phyloP scores from a whole-genome alignment of 2,888 invertebrate species.

The Scotopteryx bipunctaria region DNA sequence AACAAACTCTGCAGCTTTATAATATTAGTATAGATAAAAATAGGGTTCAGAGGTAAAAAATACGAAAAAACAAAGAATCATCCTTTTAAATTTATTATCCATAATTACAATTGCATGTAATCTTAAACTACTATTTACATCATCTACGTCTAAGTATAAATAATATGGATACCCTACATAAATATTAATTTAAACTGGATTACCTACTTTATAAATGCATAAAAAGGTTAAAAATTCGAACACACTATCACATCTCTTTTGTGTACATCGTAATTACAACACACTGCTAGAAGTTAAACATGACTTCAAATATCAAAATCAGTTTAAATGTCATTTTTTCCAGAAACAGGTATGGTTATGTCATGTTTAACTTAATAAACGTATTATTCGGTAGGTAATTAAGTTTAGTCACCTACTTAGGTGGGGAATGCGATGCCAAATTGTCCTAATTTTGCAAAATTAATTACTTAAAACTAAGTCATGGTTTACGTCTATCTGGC shows the following conservation, averaged over 20 bases:
- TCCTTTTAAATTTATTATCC: constrained; percentile 63
- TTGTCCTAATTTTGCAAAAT: constrained; percentile 5
- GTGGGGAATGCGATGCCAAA: constrained; percentile 26
- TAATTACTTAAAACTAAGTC: constrained; percentile 23
- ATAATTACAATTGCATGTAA: constrained; percentile 78
- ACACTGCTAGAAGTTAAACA: neutral
- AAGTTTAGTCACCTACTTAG: constrained; percentile 14
- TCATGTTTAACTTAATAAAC: neutral
- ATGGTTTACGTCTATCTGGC: constrained; percentile 36
- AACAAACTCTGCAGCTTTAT: no score
- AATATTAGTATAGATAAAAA: no score
- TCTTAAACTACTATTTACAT: constrained; percentile 78
- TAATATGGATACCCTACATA: constrained; percentile 67
- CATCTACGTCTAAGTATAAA: constrained; percentile 62
- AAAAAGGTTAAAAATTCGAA: constrained; percentile 63
- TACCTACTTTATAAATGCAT: constrained; percentile 68
- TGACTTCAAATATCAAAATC: neutral
- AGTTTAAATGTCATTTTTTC: neutral
- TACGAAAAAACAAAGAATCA: constrained; percentile 38
- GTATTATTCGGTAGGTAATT: constrained; percentile 10
- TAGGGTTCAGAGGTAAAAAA: no score
- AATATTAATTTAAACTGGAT: constrained; percentile 55
- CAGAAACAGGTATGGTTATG: neutral
- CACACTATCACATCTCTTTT: constrained; percentile 75
- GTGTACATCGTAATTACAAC: constrained; percentile 58